Evolutionary conservation across 2,797 vertebrate species (phyloP), one percentile per base, ranked within the genome.

Genomic region (Melanotaenia pygmaea): DNA sequence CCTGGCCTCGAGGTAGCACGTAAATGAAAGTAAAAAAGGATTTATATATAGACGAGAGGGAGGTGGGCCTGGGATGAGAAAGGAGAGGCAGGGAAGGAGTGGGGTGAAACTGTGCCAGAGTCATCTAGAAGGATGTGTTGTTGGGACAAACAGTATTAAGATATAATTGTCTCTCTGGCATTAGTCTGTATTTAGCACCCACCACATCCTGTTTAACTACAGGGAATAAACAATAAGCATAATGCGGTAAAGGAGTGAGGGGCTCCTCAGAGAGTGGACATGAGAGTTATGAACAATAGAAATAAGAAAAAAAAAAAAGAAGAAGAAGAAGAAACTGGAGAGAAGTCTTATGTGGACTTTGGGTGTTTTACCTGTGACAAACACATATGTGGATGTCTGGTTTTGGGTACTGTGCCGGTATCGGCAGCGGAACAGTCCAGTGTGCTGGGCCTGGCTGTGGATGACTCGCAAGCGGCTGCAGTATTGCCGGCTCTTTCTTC

Each of bases 341-440:
- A 43, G 18, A 51, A 22, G 37, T 16, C 22, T 20, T 35, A 40
- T 7, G 38, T 63, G 51, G 60, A 80, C 67, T 56, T 26, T 0
- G 1, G n/a, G 43, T 45, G 59, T 91, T 94, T 97, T 96, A 99
- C 98, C 98, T 89, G 94, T 94, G 92, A 99, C 92, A 95, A 96
- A 99, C 78, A 99, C 86, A 47, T 99, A 99, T 87, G 98, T 79
- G 1, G 94, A 89, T 24, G 92, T 88, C 78, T 95, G 92, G 66
- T 79, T 89, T 37, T 43, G 90, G 69, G 91, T 89, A 80, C 91
- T 94, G 40, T 92, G 92, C 35, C 75, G 89, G 68, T 97, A 97
- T 75, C 88, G 94, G 90, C 98, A 99, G 85, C 92, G 93, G 74
- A 96, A 99, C 47, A 83, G 91, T 85, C 98, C 98, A 0, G 98